A percentile compares a stretch with the other conserved stretches of the same genome.
These are phyloP conservation scores for Gracilinanus agilis DNA, from an alignment of 2,113 vertebrate genomes.

Conservation along the genomic window DNA sequence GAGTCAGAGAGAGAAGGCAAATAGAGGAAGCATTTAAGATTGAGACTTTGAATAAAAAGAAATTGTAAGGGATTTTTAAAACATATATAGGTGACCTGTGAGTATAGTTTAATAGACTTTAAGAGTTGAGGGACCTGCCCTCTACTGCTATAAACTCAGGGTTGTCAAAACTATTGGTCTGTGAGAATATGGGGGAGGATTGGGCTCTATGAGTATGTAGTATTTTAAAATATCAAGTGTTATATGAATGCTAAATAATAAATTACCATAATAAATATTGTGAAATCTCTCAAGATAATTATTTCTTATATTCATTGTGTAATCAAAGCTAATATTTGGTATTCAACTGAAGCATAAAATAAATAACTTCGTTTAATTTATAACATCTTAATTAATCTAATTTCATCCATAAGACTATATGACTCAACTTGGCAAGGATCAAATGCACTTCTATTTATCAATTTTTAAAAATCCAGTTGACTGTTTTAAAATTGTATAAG, in stretches of 20 bases:
- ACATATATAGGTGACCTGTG: not conserved
- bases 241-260: conserved; percentile 66
- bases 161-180: not conserved
- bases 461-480: conserved; percentile 72
- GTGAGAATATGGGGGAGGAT: not conserved
- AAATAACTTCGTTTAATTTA: conserved; percentile 72
- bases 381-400: conserved; percentile 77
- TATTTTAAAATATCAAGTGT: conserved; percentile 66
- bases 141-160: not conserved
- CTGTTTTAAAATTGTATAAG: conserved; percentile 73
- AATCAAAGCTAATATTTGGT: conserved; percentile 72
- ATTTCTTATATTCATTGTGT: conserved; percentile 65
- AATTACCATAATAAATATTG: conserved; percentile 76
- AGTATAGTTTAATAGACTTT: not conserved
- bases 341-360: conserved; percentile 66
- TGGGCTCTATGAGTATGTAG: conserved; percentile 34
- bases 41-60: not conserved
- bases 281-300: conserved; percentile 71
- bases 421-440: conserved; percentile 72
- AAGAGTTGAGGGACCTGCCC: not conserved
- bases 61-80: not conserved
- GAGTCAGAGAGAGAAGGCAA: not conserved
- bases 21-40: not conserved
- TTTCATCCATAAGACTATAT: conserved; percentile 72
- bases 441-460: conserved; percentile 74